These are phyloP conservation scores for Ceratosolen fusciceps DNA, from an alignment of 1,140 invertebrate genomes.

Conservation along the genomic window DNA sequence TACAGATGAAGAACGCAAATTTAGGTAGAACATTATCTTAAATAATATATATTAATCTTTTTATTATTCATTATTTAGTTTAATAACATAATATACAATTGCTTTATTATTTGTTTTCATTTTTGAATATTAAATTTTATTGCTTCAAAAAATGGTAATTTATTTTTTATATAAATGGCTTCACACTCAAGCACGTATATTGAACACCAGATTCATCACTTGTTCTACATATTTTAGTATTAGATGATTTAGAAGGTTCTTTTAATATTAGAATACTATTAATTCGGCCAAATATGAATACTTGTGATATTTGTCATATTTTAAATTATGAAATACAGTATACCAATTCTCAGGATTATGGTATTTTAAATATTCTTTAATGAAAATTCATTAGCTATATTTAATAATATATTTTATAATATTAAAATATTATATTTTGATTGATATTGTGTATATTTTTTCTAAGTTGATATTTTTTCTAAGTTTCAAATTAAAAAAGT, in stretches of 20 bases:
- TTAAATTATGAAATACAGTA: conserved; percentile 93
- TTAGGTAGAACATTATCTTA: conserved; percentile 65
- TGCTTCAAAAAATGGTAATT: no score
- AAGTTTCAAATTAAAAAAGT: no score
- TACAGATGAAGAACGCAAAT: conserved; percentile 73
- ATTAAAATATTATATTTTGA: no score
- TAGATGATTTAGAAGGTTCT: conserved; percentile 91
- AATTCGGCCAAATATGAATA: conserved; percentile 91
- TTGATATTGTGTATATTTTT: no score
- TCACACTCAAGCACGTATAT: conserved; percentile 68
- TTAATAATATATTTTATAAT: no score
- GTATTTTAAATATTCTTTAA: conserved; percentile 92
- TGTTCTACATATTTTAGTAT: conserved; percentile 90
- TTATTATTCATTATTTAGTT: no score
- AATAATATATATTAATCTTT: no score
- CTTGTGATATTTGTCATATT: conserved; percentile 91
- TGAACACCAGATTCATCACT: conserved; percentile 77
- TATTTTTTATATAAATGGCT: conserved; percentile 35
- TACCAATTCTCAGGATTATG: conserved; percentile 96
- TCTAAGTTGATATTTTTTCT: no score
- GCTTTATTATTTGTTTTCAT: no score
- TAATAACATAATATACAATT: no score
- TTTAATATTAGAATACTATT: conserved; percentile 92
- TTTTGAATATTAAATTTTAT: no score
- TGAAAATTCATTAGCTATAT: no score